Evolutionary conservation across 2,888 invertebrate genomes (phyloP).

Genomic region (Drosophila barbarae): DNA sequence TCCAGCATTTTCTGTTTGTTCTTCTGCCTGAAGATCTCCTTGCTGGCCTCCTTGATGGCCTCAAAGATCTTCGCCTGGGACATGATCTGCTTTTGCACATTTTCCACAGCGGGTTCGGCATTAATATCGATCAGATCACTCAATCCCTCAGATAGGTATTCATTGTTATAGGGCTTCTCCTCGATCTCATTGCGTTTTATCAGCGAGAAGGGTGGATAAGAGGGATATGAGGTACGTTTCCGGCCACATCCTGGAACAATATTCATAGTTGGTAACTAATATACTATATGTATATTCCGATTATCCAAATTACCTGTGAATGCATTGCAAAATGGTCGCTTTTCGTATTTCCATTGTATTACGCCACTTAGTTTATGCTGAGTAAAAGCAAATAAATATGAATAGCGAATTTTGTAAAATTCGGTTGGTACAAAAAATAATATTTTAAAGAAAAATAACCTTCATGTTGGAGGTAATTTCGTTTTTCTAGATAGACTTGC

Average conservation of each 20-base stretch:
- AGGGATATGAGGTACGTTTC: slow-evolving; percentile 82
- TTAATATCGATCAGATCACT: slow-evolving; percentile 85
- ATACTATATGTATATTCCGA: neutral
- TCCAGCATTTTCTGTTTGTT: slow-evolving; percentile 74
- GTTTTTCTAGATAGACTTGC: neutral
- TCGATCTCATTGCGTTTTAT: slow-evolving; percentile 77
- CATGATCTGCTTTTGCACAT: slow-evolving; percentile 88
- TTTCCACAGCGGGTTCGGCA: slow-evolving; percentile 86
- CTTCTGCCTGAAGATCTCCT: slow-evolving; percentile 84
- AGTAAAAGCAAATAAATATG: neutral
- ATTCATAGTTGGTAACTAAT: neutral
- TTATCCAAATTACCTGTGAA: slow-evolving; percentile 85
- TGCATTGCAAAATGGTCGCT: slow-evolving; percentile 93
- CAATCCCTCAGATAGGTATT: slow-evolving; percentile 83
- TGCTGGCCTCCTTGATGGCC: slow-evolving; percentile 88
- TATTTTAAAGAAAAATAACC: no score
- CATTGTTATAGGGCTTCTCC: slow-evolving; percentile 80
- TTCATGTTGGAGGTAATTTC: neutral
- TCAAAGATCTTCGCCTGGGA: slow-evolving; percentile 87
- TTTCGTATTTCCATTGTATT: slow-evolving; percentile 82
- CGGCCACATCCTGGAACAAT: slow-evolving; percentile 85
- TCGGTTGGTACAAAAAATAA: no score
- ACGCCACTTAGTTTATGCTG: slow-evolving; percentile 77
- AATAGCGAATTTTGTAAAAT: neutral
- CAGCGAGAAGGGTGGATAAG: slow-evolving; percentile 72